A percentile compares a stretch with the other conserved stretches of the same genome.
phyloP scores from a whole-genome alignment of 2,888 invertebrate species.

The Cantharis rufa region DNA sequence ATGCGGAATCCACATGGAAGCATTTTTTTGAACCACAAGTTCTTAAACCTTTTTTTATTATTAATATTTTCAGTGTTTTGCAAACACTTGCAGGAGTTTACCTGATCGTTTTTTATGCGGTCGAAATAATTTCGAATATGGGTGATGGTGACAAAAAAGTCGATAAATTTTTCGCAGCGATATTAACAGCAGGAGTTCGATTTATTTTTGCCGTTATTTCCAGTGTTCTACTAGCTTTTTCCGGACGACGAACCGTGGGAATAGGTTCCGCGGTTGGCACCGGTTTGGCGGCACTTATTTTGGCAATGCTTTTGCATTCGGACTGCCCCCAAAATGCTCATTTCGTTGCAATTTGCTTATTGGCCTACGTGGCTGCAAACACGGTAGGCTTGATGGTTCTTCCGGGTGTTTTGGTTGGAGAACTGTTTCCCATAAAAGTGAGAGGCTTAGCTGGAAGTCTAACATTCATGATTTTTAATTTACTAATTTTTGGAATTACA shows the following conservation, averaged over 20 bases:
- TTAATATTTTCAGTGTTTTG: conserved; percentile 72
- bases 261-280: conserved; percentile 71
- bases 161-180: conserved; percentile 65
- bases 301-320: conserved; percentile 60
- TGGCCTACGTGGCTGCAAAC: conserved; percentile 75
- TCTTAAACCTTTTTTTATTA: conserved; percentile 72
- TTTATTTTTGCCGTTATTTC: conserved; percentile 68
- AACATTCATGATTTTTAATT: conserved; percentile 73
- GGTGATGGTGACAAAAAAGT: conserved; percentile 52
- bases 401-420: conserved; percentile 76
- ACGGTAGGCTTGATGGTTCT: conserved; percentile 75
- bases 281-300: conserved; percentile 64
- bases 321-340: conserved; percentile 49
- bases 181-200: conserved; percentile 70
- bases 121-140: conserved; percentile 68
- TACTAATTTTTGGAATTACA: conserved; percentile 68
- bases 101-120: conserved; percentile 78
- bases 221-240: conserved; percentile 66
- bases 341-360: conserved; percentile 58
- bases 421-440: conserved; percentile 73
- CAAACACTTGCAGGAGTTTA: conserved; percentile 78
- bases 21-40: conserved; percentile 64
- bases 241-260: conserved; percentile 69
- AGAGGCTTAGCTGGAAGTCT: conserved; percentile 75
- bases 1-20: conserved; percentile 50